Evolutionary conservation across 2,888 invertebrate species (phyloP), one percentile per base, ranked within the genome.

Genomic region (Blera fallax): DNA sequence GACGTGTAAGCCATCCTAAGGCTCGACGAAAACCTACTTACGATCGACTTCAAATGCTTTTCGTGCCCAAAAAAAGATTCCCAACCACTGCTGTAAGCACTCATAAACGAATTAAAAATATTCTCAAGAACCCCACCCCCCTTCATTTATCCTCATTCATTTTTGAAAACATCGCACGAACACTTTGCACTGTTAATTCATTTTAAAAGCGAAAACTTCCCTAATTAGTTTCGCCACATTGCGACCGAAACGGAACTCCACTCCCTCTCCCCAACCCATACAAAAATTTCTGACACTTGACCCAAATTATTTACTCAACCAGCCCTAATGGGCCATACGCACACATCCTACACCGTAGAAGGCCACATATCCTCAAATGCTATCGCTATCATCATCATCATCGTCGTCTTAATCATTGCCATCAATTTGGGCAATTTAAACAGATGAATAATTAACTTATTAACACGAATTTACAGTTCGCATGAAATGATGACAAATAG

Each of bases 381-480:
- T 54, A 45, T 74, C 74, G 16, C 14, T 67, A 60, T 62, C 67
- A 34, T 58, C 50, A 34, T 60, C 52, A 52, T 52, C 27, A 50
- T 60, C 50, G 45, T 21, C 10, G 16, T 69, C 69, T 29, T 60
- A 72, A 83, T 74, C 64, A 70, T 69, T 70, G 65, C 69, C 70
- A 80, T 85, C 84, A 85, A 85, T 85, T 80, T 80, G 37, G 65
- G 65, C 80, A 80, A 72, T 81, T 85, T 77, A 85, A 81, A 65
- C 62, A 52, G 45, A 80, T 85, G 81, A 85, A 81, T 85, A 85
- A 85, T 85, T 85, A 85, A 85, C 74, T 80, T 70, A 85, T 85
- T 80, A 81, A 81, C 76, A 76, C 76, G 76, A 84, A 74, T 81
- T 80, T 80, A 69, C 62, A 84, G 83, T 79, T 80, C 3, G 69